Evolutionary conservation across 2,113 vertebrate genomes (phyloP).

Genomic region (Anhinga anhinga): DNA sequence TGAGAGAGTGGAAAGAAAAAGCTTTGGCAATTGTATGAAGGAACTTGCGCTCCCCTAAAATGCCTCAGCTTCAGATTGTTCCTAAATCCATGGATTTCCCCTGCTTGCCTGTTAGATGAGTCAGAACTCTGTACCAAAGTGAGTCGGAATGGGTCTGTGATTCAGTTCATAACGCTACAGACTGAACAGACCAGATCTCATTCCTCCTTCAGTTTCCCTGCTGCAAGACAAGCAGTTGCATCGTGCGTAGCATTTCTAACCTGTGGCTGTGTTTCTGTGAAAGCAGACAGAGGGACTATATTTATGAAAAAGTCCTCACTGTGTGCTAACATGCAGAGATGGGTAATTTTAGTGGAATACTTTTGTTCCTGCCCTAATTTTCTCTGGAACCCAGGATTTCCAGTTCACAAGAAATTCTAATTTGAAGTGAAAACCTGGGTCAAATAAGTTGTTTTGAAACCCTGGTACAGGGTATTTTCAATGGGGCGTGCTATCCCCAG

Average conservation of each 20-base stretch:
- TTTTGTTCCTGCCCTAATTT: neutral
- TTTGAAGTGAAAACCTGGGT: neutral
- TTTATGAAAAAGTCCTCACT: neutral
- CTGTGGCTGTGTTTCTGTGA: neutral
- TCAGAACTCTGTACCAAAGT: neutral
- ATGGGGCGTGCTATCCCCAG: neutral
- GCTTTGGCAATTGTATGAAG: neutral
- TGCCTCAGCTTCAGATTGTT: neutral
- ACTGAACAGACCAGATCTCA: neutral
- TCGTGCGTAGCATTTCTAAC: accelerated
- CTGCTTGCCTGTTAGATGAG: neutral
- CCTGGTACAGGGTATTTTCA: neutral
- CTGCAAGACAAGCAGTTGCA: neutral
- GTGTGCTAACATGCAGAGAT: neutral
- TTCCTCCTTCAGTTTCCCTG: neutral
- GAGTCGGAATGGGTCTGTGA: neutral
- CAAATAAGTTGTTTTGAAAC: neutral
- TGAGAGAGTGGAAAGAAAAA: neutral
- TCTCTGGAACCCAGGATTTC: neutral
- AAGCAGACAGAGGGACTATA: neutral
- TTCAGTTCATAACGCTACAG: neutral
- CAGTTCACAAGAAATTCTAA: neutral
- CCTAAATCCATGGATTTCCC: neutral
- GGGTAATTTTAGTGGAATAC: neutral
- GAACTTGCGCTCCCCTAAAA: neutral